These are phyloP conservation scores for Temnothorax longispinosus DNA, from an alignment of 1,140 invertebrate genomes.

Conservation along the genomic window DNA sequence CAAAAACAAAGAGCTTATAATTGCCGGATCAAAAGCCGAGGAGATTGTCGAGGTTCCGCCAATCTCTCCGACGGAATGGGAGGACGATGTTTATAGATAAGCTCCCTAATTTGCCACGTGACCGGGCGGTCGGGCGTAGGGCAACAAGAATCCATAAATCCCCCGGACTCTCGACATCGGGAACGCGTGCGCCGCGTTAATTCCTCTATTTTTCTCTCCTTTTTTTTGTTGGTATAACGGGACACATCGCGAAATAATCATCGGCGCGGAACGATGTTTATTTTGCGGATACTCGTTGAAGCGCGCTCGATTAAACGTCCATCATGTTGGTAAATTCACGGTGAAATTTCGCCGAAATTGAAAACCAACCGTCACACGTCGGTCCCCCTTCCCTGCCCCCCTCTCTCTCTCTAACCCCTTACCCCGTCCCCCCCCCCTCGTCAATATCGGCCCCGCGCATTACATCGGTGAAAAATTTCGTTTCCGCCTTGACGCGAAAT, in stretches of 20 bases:
- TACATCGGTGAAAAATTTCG: constrained; percentile 59
- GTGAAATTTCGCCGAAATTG: constrained; percentile 59
- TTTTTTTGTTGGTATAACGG: constrained; percentile 24
- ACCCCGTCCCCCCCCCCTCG: background rate
- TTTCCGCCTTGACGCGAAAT: constrained; percentile 50
- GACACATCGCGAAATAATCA: constrained; percentile 54
- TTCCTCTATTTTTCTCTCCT: constrained; percentile 40
- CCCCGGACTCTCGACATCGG: background rate
- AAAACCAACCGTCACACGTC: constrained; percentile 54
- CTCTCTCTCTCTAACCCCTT: too few species aligned
- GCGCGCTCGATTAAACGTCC: constrained; percentile 60
- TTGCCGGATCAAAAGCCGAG: constrained; percentile 6
- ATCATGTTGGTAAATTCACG: constrained; percentile 60
- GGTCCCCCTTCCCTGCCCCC: background rate
- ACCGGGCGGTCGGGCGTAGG: background rate
- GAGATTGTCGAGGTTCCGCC: background rate
- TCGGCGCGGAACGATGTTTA: constrained; percentile 62
- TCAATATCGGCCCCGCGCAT: constrained; percentile 27
- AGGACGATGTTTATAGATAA: background rate
- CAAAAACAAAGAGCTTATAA: constrained; percentile 25
- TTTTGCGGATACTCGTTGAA: constrained; percentile 61
- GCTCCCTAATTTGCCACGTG: constrained; percentile 17
- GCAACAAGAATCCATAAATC: constrained; percentile 22
- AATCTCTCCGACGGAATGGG: background rate
- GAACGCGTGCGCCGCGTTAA: constrained; percentile 16